Percentiles rank a stretch among this genome's conserved stretches.
These are phyloP conservation scores for Lophius piscatorius DNA, from an alignment of 2,113 vertebrate species.

Conservation along the genomic window DNA sequence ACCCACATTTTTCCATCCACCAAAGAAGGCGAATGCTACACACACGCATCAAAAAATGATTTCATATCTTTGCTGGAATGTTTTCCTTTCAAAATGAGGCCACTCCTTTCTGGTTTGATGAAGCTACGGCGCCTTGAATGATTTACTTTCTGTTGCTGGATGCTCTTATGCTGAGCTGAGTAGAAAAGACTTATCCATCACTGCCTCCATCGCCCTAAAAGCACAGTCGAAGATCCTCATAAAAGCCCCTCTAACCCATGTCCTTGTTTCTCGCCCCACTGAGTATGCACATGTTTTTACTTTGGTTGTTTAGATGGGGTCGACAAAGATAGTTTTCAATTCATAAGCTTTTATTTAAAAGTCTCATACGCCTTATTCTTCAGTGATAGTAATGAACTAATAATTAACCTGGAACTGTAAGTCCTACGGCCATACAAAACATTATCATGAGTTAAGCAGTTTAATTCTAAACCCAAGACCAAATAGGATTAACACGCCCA, in stretches of 20 bases:
- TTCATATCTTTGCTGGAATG: conserved; percentile 35
- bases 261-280: conserved; percentile 16
- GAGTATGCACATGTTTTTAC: conserved; percentile 32
- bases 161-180: conserved; percentile 79
- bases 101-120: conserved; percentile 32
- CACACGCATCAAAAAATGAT: conserved; percentile 23
- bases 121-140: conserved; percentile 34
- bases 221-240: conserved; percentile 85
- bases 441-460: too few relatives aligned
- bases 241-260: conserved; percentile 16
- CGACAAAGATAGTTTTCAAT: too few relatives aligned
- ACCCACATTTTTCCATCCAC: conserved; percentile 21
- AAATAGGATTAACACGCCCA: too few relatives aligned
- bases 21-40: conserved; percentile 33
- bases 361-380: too few relatives aligned
- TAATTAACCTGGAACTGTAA: background rate
- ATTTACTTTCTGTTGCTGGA: conserved; percentile 86
- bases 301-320: too few relatives aligned
- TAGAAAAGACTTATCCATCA: conserved; percentile 81
- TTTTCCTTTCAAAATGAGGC: conserved; percentile 56
- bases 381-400: background rate
- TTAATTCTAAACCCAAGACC: too few relatives aligned
- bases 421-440: background rate
- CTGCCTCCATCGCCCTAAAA: conserved; percentile 82
- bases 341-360: too few relatives aligned